These are phyloP conservation scores for Eulithis testata DNA, from an alignment of 2,888 invertebrate species.

Conservation along the genomic window DNA sequence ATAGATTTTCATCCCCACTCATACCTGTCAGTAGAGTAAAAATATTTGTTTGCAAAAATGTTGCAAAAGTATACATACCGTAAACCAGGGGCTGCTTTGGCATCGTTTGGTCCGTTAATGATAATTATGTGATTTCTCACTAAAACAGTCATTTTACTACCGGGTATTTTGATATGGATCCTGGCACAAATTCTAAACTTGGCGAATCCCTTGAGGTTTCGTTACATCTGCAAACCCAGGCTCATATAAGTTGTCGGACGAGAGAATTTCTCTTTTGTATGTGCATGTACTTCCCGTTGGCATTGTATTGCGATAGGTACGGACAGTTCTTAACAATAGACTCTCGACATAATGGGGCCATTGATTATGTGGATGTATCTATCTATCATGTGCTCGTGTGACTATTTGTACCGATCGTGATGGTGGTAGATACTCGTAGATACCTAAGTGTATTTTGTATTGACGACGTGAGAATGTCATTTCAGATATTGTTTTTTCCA, in stretches of 20 bases:
- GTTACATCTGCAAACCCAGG: slow-evolving; percentile 4
- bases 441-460: slow-evolving; percentile 41
- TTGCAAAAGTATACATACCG: too few species aligned
- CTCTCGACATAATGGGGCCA: slow-evolving; percentile 78
- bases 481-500: slow-evolving; percentile 35
- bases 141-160: too few species aligned
- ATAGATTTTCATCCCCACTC: too few species aligned
- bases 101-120: too few species aligned
- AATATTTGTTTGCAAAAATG: too few species aligned
- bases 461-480: slow-evolving; percentile 49
- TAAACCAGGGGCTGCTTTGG: too few species aligned
- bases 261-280: slow-evolving; percentile 66
- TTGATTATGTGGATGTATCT: slow-evolving; percentile 74
- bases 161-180: too few species aligned
- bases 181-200: background rate
- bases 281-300: slow-evolving; percentile 61
- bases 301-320: slow-evolving; percentile 73
- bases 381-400: slow-evolving; percentile 61
- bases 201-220: background rate
- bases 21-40: too few species aligned
- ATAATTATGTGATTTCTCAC: too few species aligned
- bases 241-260: slow-evolving; percentile 40
- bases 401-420: slow-evolving; percentile 56
- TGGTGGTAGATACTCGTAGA: slow-evolving; percentile 21
- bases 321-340: slow-evolving; percentile 78